These are phyloP conservation scores for Micromesistius poutassou DNA, from an alignment of 2,797 vertebrate genomes.

Conservation along the genomic window DNA sequence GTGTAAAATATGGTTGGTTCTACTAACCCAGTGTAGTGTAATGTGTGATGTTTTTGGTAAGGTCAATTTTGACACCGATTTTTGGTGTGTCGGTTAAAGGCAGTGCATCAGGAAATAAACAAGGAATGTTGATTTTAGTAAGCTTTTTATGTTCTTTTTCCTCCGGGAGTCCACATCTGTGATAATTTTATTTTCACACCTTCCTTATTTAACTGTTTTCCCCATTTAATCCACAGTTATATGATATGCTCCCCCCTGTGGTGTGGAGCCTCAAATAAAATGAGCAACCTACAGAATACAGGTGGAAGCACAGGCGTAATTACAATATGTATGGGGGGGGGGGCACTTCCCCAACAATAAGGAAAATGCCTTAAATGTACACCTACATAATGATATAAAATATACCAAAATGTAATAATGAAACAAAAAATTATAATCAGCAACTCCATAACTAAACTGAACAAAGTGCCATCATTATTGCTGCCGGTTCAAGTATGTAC, in stretches of 20 bases:
- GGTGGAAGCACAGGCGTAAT: no score
- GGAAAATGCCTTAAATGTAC: no score
- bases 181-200: background rate
- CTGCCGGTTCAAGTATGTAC: no score
- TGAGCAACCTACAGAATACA: no score
- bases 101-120: background rate
- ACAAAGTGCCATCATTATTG: no score
- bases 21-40: background rate
- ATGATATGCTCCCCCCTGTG: background rate
- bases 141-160: background rate
- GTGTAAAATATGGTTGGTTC: background rate
- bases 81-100: background rate
- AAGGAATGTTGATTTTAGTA: background rate
- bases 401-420: no score
- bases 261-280: background rate
- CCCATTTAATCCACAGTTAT: background rate
- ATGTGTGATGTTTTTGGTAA: background rate
- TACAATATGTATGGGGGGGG: no score
- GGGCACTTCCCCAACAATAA: no score
- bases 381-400: no score
- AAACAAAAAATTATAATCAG: no score
- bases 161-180: background rate
- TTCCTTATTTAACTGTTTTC: background rate
- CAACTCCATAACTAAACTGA: no score
- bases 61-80: background rate